A percentile compares a stretch with the other conserved stretches of the same genome.
Evolutionary conservation across 2,888 invertebrate genomes (phyloP).

Genomic region (Molanna angustata): DNA sequence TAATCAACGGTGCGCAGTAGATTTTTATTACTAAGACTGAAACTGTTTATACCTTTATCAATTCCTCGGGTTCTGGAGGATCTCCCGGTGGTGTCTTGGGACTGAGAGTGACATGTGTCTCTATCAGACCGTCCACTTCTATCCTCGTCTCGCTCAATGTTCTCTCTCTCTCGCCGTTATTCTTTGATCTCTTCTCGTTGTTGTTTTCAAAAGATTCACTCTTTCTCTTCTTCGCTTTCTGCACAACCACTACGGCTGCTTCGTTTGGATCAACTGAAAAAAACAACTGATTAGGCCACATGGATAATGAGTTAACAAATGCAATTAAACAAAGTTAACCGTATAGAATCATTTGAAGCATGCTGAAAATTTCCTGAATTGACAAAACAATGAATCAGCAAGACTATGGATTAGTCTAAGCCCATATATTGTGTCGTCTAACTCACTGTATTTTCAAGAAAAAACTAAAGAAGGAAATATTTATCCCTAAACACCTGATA

Average conservation of each 20-base stretch:
- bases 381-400: too few relatives aligned
- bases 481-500: too few relatives aligned
- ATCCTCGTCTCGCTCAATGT: conserved; percentile 49
- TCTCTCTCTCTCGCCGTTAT: conserved; percentile 39
- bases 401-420: too few relatives aligned
- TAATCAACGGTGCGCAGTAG: too few relatives aligned
- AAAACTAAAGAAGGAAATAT: too few relatives aligned
- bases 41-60: conserved; percentile 64
- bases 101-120: conserved; percentile 73
- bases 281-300: too few relatives aligned
- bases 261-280: conserved; percentile 32
- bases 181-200: conserved; percentile 36
- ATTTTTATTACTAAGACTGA: not conserved
- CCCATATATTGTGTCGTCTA: too few relatives aligned
- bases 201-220: conserved; percentile 48
- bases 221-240: conserved; percentile 43
- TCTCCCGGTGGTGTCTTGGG: conserved; percentile 79
- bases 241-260: conserved; percentile 45
- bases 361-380: too few relatives aligned
- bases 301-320: too few relatives aligned
- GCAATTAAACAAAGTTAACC: too few relatives aligned
- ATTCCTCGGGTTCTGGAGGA: conserved; percentile 89
- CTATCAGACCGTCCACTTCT: conserved; percentile 68
- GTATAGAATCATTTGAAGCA: too few relatives aligned
- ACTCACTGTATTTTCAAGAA: too few relatives aligned